Conservation (phyloP, 1,140 invertebrate genomes). For the Drosophila sp. region DNA sequence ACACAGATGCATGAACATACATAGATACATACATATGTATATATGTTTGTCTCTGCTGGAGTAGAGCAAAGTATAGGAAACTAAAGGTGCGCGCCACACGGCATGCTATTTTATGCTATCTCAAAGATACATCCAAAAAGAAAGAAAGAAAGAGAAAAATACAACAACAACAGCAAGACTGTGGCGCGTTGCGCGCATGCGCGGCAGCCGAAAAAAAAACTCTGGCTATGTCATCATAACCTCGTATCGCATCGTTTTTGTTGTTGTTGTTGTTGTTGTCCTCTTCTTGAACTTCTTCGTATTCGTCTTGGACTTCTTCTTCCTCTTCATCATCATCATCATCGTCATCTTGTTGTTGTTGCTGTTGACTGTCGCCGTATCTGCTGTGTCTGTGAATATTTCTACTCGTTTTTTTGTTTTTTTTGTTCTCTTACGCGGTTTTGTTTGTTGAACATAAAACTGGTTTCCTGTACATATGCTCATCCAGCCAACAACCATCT, state of each 20-base stretch:
- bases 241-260: background rate
- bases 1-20: background rate
- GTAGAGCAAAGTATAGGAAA: conserved; percentile 10
- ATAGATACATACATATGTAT: background rate
- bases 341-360: background rate
- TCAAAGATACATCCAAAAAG: conserved; percentile 5
- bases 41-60: background rate
- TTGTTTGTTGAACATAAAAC: conserved; percentile 81
- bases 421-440: conserved; percentile 64
- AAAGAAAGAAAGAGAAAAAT: conserved; percentile 2
- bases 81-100: conserved; percentile 9
- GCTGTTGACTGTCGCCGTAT: conserved; percentile 18
- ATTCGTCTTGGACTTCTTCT: background rate
- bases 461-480: conserved; percentile 81
- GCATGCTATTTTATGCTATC: conserved; percentile 13
- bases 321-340: background rate
- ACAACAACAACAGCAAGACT: conserved; percentile 25
- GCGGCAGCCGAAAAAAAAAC: conserved; percentile 27
- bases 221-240: conserved; percentile 75
- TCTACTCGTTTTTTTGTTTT: conserved; percentile 37
- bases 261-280: conserved; percentile 6
- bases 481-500: conserved; percentile 77
- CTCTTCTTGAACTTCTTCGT: conserved; percentile 8
- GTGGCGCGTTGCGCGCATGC: conserved; percentile 25
- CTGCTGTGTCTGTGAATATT: conserved; percentile 53